Evolutionary conservation across 2,888 invertebrate genomes (phyloP).

Genomic region (Corbicula japonica): DNA sequence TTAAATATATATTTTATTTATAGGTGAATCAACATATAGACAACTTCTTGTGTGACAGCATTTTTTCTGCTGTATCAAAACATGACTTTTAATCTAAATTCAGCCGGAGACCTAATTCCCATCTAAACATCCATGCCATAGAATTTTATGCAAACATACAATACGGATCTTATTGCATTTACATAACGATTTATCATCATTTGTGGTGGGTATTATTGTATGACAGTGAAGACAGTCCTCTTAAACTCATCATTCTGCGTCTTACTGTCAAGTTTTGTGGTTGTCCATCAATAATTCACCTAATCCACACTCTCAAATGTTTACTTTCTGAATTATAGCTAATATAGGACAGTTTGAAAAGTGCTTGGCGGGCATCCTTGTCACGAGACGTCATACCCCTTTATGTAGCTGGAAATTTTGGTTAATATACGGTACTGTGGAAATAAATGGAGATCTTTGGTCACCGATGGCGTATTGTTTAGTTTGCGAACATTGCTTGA

Average conservation of each 20-base stretch:
- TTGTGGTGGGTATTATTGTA: slow-evolving; percentile 17
- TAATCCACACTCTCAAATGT: slow-evolving; percentile 36
- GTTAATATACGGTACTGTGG: no score
- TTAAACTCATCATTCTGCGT: slow-evolving; percentile 6
- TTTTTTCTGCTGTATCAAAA: no score
- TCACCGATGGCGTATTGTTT: not conserved
- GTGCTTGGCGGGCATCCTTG: slow-evolving; percentile 9
- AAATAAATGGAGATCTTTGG: no score
- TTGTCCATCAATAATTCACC: slow-evolving; percentile 30
- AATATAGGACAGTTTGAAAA: slow-evolving; percentile 24
- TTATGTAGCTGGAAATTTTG: no score
- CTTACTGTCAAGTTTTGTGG: slow-evolving; percentile 37
- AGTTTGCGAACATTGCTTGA: not conserved
- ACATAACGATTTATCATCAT: slow-evolving; percentile 40
- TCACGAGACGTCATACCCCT: no score
- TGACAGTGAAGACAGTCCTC: slow-evolving; percentile 13
- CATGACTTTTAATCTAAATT: no score
- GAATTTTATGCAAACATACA: no score
- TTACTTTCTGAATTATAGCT: slow-evolving; percentile 46
- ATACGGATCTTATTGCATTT: slow-evolving; percentile 31
- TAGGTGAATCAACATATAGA: no score
- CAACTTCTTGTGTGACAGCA: no score
- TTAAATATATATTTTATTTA: no score
- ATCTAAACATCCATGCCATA: no score
- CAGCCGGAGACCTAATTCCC: no score